A percentile compares a stretch with the other conserved stretches of the same genome.
Evolutionary conservation across 2,888 invertebrate genomes (phyloP).

Genomic region (Rhimphoctona megacephalus): DNA sequence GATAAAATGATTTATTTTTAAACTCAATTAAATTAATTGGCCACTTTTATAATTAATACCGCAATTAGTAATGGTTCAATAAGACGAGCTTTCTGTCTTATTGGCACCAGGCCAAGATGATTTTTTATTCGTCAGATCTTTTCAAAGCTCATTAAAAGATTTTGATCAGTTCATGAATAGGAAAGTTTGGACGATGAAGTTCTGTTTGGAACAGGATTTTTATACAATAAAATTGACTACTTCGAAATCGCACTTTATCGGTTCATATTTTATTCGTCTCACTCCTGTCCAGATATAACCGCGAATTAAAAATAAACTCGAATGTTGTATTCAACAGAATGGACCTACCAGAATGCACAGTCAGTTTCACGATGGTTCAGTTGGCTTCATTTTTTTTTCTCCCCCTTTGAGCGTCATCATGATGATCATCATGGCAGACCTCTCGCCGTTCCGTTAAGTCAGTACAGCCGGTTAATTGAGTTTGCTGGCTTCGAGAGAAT

Average conservation of each 20-base stretch:
- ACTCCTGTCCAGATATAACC: conserved; percentile 30
- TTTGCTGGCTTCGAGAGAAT: conserved; percentile 62
- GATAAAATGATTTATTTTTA: background rate
- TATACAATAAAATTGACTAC: background rate
- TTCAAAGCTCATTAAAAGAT: background rate
- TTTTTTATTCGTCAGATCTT: background rate
- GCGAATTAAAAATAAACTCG: conserved; percentile 57
- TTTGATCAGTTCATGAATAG: background rate
- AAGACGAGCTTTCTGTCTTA: background rate
- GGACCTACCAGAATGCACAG: conserved; percentile 37
- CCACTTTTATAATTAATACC: background rate
- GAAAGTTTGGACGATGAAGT: background rate
- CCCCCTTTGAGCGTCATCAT: conserved; percentile 4
- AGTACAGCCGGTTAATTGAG: conserved; percentile 67
- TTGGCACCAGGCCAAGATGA: background rate
- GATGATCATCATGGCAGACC: conserved; percentile 29
- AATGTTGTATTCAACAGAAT: conserved; percentile 19
- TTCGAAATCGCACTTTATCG: conserved; percentile 10
- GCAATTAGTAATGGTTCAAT: background rate
- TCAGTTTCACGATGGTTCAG: conserved; percentile 25
- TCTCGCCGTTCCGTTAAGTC: conserved; percentile 68
- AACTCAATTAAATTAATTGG: background rate
- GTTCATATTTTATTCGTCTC: conserved; percentile 14
- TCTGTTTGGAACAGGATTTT: background rate
- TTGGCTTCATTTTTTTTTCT: conserved; percentile 36